Conservation (phyloP, 2,888 invertebrate genomes). For the Drosophila colorata region DNA sequence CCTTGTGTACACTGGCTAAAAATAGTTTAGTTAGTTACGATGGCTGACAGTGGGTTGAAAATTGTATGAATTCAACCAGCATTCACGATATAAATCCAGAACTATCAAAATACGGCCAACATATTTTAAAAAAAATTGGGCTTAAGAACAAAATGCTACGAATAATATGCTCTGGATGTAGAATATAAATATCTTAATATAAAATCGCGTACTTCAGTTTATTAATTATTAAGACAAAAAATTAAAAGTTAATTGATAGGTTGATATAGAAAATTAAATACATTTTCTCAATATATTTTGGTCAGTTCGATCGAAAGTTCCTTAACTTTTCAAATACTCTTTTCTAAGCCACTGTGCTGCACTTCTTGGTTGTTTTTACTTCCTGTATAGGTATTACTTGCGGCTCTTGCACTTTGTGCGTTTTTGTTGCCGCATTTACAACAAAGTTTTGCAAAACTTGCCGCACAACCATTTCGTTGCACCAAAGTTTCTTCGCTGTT, state of each 20-base stretch:
- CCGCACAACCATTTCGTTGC: conserved; percentile 9
- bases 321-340: background rate
- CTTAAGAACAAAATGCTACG: too few species aligned
- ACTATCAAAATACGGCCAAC: too few species aligned
- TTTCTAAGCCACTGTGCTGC: conserved; percentile 24
- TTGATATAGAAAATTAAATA: background rate
- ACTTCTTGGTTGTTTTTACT: conserved; percentile 3
- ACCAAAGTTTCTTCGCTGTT: conserved; percentile 3
- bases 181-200: too few species aligned
- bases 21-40: conserved; percentile 14
- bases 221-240: too few species aligned
- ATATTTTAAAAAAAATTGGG: too few species aligned
- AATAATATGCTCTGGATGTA: too few species aligned
- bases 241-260: background rate
- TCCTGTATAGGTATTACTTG: conserved; percentile 16
- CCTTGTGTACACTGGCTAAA: conserved; percentile 11
- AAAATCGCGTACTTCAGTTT: too few species aligned
- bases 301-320: background rate
- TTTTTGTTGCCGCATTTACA: conserved; percentile 35
- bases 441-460: conserved; percentile 33
- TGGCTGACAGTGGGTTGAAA: conserved; percentile 11
- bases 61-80: background rate
- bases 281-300: too few species aligned
- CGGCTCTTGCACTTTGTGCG: conserved; percentile 21
- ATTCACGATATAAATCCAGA: background rate